Evolutionary conservation across 1,140 invertebrate genomes (phyloP).

Genomic region (Trypoxylus dichotomus): DNA sequence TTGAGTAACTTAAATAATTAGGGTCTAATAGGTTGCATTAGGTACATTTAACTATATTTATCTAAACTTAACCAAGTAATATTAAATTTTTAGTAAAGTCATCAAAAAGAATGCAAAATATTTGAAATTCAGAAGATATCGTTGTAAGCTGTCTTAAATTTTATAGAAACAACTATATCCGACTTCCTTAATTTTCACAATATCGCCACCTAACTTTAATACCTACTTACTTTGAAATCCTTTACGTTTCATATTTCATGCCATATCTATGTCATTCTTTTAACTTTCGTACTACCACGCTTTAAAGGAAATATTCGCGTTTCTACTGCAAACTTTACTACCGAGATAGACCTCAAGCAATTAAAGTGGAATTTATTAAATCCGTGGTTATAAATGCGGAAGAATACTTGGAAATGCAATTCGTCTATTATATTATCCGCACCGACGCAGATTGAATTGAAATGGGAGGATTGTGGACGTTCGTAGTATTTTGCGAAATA

Average conservation of each 20-base stretch:
- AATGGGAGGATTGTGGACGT: too few relatives aligned
- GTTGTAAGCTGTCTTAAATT: too few relatives aligned
- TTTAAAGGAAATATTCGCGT: neutral
- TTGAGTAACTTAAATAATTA: too few relatives aligned
- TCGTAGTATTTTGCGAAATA: too few relatives aligned
- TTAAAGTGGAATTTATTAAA: neutral
- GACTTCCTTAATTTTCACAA: neutral
- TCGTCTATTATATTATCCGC: neutral
- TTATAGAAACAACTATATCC: neutral
- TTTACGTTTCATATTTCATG: neutral
- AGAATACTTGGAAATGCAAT: neutral
- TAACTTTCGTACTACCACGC: neutral
- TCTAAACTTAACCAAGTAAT: too few relatives aligned
- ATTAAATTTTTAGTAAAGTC: too few relatives aligned
- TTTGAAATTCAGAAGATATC: too few relatives aligned
- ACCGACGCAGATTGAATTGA: neutral
- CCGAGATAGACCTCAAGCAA: neutral
- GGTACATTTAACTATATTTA: too few relatives aligned
- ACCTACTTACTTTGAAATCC: neutral
- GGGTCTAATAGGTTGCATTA: too few relatives aligned
- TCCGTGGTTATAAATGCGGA: neutral
- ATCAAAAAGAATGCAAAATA: too few relatives aligned
- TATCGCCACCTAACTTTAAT: neutral
- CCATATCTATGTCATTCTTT: neutral
- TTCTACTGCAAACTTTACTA: neutral